Evolutionary conservation across 1,140 invertebrate species (phyloP).

Genomic region (Gonioctena quinquepunctata): DNA sequence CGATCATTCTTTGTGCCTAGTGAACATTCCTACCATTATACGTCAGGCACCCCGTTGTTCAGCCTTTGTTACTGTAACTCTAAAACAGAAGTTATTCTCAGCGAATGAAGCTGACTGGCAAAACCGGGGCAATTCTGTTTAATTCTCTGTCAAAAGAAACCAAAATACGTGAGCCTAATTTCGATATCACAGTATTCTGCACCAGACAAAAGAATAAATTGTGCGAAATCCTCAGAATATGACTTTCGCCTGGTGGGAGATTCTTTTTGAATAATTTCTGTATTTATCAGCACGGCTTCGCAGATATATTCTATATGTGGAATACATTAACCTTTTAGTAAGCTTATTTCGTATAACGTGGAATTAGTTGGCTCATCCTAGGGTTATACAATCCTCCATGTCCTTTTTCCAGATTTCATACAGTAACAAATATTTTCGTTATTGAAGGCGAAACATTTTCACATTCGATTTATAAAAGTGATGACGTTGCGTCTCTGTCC

Average conservation of each 20-base stretch:
- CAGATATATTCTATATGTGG: not conserved
- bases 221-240: not conserved
- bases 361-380: too few relatives aligned
- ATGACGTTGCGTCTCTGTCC: too few relatives aligned
- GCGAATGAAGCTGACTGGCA: not conserved
- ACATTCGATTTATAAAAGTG: too few relatives aligned
- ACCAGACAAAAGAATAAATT: constrained; percentile 1
- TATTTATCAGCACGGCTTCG: not conserved
- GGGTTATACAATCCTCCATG: too few relatives aligned
- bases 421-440: too few relatives aligned
- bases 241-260: not conserved
- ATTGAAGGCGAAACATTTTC: too few relatives aligned
- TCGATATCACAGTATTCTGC: not conserved
- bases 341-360: too few relatives aligned
- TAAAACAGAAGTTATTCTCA: not conserved
- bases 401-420: too few relatives aligned
- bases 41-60: not conserved
- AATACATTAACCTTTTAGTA: not conserved
- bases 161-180: constrained; percentile 4
- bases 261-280: not conserved
- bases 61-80: not conserved
- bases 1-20: too few relatives aligned
- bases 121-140: not conserved
- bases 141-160: constrained; percentile 1
- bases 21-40: too few relatives aligned